phyloP scores from a whole-genome alignment of 2,113 vertebrate genomes.

The Prunella fulvescens region DNA sequence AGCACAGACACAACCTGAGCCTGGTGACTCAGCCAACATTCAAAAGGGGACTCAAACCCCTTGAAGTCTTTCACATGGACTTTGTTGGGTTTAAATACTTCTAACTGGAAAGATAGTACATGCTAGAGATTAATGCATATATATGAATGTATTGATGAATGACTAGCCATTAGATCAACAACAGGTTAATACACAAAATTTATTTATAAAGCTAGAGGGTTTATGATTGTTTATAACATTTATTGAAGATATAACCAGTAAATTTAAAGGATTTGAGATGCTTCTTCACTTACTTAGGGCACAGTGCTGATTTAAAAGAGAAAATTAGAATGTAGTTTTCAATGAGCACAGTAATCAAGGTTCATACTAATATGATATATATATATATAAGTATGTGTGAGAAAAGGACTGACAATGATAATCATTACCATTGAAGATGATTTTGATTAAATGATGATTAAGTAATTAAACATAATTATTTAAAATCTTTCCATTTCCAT shows the following conservation, averaged over 20 bases:
- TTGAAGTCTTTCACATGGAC: neutral
- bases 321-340: neutral
- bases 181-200: neutral
- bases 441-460: conserved; percentile 46
- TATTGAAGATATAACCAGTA: neutral
- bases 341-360: neutral
- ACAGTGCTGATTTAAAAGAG: neutral
- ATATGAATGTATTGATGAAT: neutral
- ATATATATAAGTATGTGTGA: neutral
- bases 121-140: neutral
- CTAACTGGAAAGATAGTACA: neutral
- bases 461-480: conserved; percentile 45
- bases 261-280: neutral
- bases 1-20: neutral
- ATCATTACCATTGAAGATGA: neutral
- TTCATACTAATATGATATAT: neutral
- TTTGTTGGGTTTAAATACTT: neutral
- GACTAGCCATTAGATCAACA: neutral
- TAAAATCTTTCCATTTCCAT: neutral
- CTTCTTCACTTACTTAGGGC: neutral
- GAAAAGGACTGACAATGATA: conserved; percentile 34
- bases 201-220: neutral
- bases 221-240: neutral
- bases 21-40: neutral
- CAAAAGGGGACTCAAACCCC: neutral